Conservation (phyloP, 2,113 vertebrate genomes). For the Lampris incognitus region DNA sequence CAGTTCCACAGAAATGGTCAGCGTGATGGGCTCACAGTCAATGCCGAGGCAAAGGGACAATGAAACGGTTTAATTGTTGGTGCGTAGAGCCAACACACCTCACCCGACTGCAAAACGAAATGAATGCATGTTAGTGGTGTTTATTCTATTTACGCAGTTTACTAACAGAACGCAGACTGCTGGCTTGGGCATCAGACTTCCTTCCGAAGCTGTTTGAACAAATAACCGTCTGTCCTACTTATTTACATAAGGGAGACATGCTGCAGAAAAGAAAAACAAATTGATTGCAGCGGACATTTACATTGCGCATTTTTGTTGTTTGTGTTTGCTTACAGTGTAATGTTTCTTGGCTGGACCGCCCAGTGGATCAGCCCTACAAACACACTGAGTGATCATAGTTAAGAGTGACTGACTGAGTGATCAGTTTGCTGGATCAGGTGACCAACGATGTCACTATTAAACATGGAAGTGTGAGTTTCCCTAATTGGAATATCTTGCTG, state of each 20-base stretch:
- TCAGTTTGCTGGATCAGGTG: too few species aligned
- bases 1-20: conserved; percentile 43
- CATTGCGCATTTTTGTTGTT: too few species aligned
- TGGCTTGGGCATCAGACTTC: not conserved
- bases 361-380: too few species aligned
- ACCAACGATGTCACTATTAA: too few species aligned
- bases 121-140: not conserved
- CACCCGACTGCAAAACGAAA: not conserved
- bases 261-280: not conserved
- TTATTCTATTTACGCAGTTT: not conserved
- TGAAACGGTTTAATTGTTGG: conserved; percentile 24
- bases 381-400: too few species aligned
- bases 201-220: not conserved
- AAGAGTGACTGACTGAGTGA: too few species aligned
- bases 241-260: not conserved
- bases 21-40: conserved; percentile 4
- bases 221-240: not conserved
- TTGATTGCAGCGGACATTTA: not conserved
- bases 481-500: too few species aligned
- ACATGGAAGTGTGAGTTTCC: too few species aligned
- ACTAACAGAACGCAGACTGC: conserved; percentile 1
- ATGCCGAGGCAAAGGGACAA: conserved; percentile 6
- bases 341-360: too few species aligned
- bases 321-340: too few species aligned
- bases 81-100: not conserved